These are phyloP conservation scores for Chascanopsetta lugubris DNA, from an alignment of 2,113 vertebrate species.

Conservation along the genomic window DNA sequence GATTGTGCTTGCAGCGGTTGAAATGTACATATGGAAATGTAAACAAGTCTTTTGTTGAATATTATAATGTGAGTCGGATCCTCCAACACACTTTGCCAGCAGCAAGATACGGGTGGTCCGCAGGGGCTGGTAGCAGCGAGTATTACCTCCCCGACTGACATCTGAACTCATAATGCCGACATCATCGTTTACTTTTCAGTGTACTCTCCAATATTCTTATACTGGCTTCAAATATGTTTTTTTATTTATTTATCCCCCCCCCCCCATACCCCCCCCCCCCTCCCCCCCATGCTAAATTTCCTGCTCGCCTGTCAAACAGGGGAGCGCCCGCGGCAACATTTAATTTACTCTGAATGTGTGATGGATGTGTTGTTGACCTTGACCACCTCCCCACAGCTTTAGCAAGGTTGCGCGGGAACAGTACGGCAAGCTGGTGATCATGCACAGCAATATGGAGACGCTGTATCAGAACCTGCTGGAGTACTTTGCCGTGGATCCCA, in stretches of 20 bases:
- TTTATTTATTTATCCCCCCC: no score
- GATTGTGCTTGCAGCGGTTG: background rate
- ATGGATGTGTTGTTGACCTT: constrained; percentile 74
- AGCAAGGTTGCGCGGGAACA: constrained; percentile 86
- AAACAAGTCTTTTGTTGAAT: background rate
- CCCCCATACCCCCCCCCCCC: no score
- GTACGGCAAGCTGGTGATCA: constrained; percentile 86
- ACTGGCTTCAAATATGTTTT: constrained; percentile 2
- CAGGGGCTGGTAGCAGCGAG: constrained; percentile 18
- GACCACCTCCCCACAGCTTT: constrained; percentile 88
- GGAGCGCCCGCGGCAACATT: background rate
- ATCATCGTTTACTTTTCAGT: constrained; percentile 8
- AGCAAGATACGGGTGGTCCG: constrained; percentile 25
- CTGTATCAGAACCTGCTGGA: constrained; percentile 87
- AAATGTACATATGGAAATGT: background rate
- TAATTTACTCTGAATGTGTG: constrained; percentile 5
- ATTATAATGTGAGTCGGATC: background rate
- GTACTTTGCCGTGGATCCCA: constrained; percentile 90
- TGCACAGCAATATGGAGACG: constrained; percentile 90
- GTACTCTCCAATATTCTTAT: constrained; percentile 11
- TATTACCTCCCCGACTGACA: constrained; percentile 24
- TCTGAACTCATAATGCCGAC: constrained; percentile 12
- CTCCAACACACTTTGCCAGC: constrained; percentile 11
- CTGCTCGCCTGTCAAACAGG: background rate
- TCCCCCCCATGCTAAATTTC: background rate